Conservation (phyloP, 2,797 vertebrate species). For the Betta splendens region DNA sequence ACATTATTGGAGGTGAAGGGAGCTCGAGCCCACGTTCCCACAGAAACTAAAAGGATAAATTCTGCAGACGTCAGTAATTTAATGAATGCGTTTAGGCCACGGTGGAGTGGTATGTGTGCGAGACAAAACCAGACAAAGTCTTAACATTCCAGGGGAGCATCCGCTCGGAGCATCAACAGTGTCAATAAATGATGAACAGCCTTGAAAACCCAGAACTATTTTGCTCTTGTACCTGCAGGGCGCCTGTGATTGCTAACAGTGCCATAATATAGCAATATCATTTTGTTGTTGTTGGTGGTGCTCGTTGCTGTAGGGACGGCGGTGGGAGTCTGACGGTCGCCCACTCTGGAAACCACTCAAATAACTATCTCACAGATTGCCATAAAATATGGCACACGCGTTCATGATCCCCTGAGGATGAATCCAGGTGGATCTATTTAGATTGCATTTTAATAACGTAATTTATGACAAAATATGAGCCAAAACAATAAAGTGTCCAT, state of each 20-base stretch:
- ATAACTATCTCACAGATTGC: not conserved
- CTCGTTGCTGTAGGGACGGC: too few relatives aligned
- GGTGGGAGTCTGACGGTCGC: too few relatives aligned
- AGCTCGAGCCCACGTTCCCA: not conserved
- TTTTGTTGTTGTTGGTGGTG: not conserved
- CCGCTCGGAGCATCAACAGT: not conserved
- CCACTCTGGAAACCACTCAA: not conserved
- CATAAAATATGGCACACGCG: not conserved
- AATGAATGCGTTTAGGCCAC: not conserved
- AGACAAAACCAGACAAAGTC: not conserved
- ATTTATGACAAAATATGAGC: too few relatives aligned
- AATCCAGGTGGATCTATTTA: too few relatives aligned
- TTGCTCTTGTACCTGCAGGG: not conserved
- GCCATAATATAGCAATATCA: not conserved
- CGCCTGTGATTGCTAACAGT: not conserved
- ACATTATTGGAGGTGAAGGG: conserved; percentile 4
- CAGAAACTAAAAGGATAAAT: not conserved
- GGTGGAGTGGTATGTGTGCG: not conserved
- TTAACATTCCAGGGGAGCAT: not conserved
- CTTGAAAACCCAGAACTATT: not conserved
- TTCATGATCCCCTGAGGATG: too few relatives aligned
- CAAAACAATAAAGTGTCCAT: too few relatives aligned
- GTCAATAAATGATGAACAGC: conserved; percentile 3
- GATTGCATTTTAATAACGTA: too few relatives aligned
- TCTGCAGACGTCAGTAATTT: not conserved